A percentile compares a stretch with the other conserved stretches of the same genome.
Conservation (phyloP, 1,140 invertebrate species). For the Colletes gigas region DNA sequence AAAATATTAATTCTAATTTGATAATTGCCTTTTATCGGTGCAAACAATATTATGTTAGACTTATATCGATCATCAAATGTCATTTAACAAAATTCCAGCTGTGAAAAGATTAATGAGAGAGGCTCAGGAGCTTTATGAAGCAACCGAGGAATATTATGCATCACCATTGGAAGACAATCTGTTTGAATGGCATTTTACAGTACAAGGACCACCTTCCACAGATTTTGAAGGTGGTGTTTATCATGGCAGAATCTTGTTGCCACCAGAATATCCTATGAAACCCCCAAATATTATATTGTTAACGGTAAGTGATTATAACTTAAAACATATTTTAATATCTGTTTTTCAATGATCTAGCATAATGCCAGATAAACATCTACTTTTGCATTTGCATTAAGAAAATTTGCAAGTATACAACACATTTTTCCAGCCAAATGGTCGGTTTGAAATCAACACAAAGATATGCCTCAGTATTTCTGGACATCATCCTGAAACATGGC, state of each 20-base stretch:
- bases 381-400: background rate
- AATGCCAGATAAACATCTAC: background rate
- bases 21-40: too few relatives aligned
- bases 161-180: constrained; percentile 96
- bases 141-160: constrained; percentile 95
- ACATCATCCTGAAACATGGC: constrained; percentile 98
- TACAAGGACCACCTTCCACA: constrained; percentile 91
- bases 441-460: constrained; percentile 97
- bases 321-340: background rate
- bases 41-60: background rate
- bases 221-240: constrained; percentile 96
- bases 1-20: too few relatives aligned
- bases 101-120: constrained; percentile 97
- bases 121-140: constrained; percentile 91
- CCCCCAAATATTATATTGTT: constrained; percentile 97
- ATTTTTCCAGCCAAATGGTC: constrained; percentile 90
- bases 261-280: constrained; percentile 98
- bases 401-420: background rate
- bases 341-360: background rate
- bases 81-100: constrained; percentile 81
- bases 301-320: constrained; percentile 84
- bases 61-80: too few relatives aligned
- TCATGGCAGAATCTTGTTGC: constrained; percentile 94
- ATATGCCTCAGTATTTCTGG: constrained; percentile 98
- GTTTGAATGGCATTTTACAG: constrained; percentile 99